These are phyloP conservation scores for Peromyscus maniculatus DNA, from an alignment of 2,113 vertebrate species.

Conservation along the genomic window DNA sequence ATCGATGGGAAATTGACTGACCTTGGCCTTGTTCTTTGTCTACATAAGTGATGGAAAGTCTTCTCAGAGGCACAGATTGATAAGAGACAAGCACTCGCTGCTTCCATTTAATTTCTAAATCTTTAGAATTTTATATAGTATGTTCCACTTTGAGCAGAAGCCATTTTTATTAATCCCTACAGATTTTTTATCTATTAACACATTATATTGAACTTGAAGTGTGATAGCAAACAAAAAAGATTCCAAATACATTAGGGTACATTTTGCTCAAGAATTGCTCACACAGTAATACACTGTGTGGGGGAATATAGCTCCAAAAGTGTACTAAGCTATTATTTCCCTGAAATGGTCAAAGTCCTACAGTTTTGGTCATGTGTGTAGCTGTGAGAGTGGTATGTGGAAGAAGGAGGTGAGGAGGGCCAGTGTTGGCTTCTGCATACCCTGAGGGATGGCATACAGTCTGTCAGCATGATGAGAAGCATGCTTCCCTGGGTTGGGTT, in stretches of 20 bases:
- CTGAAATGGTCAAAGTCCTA: not conserved
- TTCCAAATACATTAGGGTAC: not conserved
- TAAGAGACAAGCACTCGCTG: not conserved
- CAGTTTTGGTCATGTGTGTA: fast-evolving
- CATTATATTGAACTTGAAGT: not conserved
- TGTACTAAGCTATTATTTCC: not conserved
- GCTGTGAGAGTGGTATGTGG: too few species aligned
- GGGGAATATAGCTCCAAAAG: not conserved
- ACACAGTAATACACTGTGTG: not conserved
- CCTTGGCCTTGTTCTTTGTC: not conserved
- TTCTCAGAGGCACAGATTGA: not conserved
- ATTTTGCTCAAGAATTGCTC: slow-evolving; percentile 13
- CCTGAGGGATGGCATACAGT: not conserved
- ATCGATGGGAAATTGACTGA: not conserved
- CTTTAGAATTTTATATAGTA: not conserved
- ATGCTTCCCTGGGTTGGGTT: not conserved
- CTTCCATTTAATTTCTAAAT: not conserved
- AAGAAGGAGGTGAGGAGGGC: not conserved
- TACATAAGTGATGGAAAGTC: not conserved
- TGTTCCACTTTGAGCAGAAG: not conserved
- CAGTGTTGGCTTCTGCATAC: not conserved
- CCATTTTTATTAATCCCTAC: not conserved
- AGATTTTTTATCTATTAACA: not conserved
- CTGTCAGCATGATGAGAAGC: too few species aligned
- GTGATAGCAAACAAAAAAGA: not conserved